Percentiles rank a stretch among this genome's conserved stretches.
phyloP scores from a whole-genome alignment of 2,797 vertebrate species.

The Ceyx erithaca region DNA sequence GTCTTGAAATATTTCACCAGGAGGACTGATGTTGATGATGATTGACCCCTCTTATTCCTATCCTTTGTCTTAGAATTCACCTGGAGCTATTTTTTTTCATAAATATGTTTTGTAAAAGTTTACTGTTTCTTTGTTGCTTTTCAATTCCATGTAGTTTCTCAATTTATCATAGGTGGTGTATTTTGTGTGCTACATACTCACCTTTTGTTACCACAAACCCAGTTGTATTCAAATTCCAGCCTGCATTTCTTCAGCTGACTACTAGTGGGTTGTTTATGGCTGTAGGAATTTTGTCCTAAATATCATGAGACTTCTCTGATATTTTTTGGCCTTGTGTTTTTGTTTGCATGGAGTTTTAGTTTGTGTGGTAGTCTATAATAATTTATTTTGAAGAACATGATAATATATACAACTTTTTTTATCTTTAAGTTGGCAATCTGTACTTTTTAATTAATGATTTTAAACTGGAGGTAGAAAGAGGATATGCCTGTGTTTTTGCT shows the following conservation, averaged over 20 bases:
- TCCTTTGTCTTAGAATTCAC: neutral
- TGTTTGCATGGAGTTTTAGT: neutral
- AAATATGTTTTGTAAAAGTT: neutral
- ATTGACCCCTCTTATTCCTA: neutral
- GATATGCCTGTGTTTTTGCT: neutral
- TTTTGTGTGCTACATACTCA: neutral
- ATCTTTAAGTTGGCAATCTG: neutral
- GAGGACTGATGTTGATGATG: neutral
- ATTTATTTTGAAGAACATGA: neutral
- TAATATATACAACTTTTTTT: neutral
- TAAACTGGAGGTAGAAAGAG: neutral
- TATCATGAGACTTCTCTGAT: neutral
- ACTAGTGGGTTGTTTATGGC: neutral
- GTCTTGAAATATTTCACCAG: neutral
- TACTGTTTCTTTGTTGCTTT: neutral
- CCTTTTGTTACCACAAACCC: neutral
- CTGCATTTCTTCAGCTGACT: neutral
- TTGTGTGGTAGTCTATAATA: neutral
- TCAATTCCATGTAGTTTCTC: neutral
- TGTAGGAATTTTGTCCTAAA: neutral
- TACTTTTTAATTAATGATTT: neutral
- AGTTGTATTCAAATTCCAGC: neutral
- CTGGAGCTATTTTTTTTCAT: neutral
- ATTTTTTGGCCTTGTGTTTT: neutral
- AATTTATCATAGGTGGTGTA: neutral